These are phyloP conservation scores for Scaptodrosophila latifasciaeformis DNA, from an alignment of 2,888 invertebrate species.

Conservation along the genomic window DNA sequence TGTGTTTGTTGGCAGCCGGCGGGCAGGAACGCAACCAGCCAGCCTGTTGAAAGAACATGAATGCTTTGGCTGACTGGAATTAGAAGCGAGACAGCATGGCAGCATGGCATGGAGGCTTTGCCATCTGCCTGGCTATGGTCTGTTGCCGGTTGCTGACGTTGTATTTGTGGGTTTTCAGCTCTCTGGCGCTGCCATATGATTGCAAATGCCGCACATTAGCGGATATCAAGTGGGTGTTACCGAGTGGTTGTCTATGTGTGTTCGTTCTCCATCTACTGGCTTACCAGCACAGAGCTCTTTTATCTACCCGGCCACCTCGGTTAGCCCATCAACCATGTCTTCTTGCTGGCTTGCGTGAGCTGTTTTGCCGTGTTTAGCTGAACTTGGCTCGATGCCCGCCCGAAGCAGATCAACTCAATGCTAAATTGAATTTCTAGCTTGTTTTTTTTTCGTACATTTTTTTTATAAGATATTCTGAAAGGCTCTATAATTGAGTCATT, in stretches of 20 bases:
- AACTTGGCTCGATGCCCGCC: constrained; percentile 23
- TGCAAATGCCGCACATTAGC: constrained; percentile 68
- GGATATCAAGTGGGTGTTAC: constrained; percentile 68
- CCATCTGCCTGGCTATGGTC: constrained; percentile 3
- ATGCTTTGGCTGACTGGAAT: constrained; percentile 1
- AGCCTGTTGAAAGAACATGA: constrained; percentile 28
- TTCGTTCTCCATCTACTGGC: no score
- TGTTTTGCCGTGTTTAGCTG: constrained; percentile 4
- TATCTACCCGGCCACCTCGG: not conserved
- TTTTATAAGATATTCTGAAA: constrained; percentile 53
- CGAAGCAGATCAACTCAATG: constrained; percentile 40
- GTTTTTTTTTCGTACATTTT: constrained; percentile 33
- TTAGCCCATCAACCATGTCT: constrained; percentile 30
- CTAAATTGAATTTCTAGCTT: constrained; percentile 66
- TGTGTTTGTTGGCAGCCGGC: constrained; percentile 1
- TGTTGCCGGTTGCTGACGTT: no score
- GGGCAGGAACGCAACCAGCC: constrained; percentile 18
- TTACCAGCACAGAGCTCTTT: no score
- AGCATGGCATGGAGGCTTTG: no score
- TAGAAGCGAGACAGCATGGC: no score
- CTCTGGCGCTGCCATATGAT: constrained; percentile 58
- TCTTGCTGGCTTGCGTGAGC: constrained; percentile 12
- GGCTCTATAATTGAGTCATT: constrained; percentile 64
- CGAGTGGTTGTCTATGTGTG: constrained; percentile 45
- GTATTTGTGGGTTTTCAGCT: no score